Conservation (phyloP, 2,888 invertebrate species). For the Odontomyia ornata region DNA sequence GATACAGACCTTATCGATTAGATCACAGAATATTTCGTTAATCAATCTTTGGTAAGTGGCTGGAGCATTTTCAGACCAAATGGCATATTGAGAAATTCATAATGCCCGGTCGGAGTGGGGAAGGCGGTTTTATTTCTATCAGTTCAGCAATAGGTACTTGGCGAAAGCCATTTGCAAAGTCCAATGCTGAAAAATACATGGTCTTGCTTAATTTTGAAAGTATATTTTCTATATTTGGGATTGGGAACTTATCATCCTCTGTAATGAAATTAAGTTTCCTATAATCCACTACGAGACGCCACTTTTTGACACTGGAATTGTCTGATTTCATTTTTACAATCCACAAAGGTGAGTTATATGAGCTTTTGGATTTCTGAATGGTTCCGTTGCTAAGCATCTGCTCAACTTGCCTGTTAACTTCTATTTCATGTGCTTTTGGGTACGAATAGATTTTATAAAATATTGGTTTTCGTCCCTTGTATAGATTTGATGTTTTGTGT, state of each 20-base stretch:
- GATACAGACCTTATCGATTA: slow-evolving; percentile 55
- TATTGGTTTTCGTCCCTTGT: neutral
- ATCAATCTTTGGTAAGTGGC: slow-evolving; percentile 47
- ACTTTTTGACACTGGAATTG: too few relatives aligned
- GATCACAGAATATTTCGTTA: slow-evolving; percentile 18
- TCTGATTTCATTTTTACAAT: slow-evolving; percentile 49
- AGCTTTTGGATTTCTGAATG: slow-evolving; percentile 46
- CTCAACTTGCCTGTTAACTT: neutral
- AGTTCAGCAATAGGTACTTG: slow-evolving; percentile 51
- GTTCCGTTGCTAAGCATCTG: slow-evolving; percentile 1
- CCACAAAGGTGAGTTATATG: slow-evolving; percentile 50
- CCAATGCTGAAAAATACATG: slow-evolving; percentile 50
- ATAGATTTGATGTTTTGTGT: neutral
- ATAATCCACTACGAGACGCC: too few relatives aligned
- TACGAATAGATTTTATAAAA: slow-evolving; percentile 1
- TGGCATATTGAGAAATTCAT: neutral
- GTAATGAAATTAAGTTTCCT: slow-evolving; percentile 49
- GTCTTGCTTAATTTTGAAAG: slow-evolving; percentile 49
- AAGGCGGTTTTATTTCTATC: slow-evolving; percentile 1
- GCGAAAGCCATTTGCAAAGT: slow-evolving; percentile 54
- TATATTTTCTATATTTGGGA: slow-evolving; percentile 48
- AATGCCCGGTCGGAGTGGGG: neutral
- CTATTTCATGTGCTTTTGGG: neutral
- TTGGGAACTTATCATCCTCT: slow-evolving; percentile 48
- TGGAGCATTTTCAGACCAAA: slow-evolving; percentile 37